phyloP scores from a whole-genome alignment of 2,888 invertebrate genomes.

The Apamea sordens region DNA sequence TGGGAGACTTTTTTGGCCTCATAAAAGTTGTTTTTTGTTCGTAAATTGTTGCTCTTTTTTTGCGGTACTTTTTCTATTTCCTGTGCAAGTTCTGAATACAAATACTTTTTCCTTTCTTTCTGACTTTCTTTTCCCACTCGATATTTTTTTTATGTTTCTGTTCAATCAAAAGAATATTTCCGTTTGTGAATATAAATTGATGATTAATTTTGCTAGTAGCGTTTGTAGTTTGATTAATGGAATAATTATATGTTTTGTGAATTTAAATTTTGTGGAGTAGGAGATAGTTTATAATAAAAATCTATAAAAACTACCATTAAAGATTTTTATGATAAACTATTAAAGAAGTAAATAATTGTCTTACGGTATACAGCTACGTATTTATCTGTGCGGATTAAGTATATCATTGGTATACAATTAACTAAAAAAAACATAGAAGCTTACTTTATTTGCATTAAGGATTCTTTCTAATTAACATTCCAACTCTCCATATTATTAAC shows the following conservation, averaged over 20 bases:
- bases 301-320: conserved; percentile 18
- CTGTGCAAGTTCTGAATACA: not conserved
- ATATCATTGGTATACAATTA: not conserved
- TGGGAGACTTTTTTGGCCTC: not conserved
- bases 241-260: conserved; percentile 49
- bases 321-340: conserved; percentile 20
- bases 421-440: not conserved
- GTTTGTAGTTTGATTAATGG: conserved; percentile 50
- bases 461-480: conserved; percentile 1
- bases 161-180: conserved; percentile 4
- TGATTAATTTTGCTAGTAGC: conserved; percentile 45
- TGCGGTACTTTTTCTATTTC: not conserved
- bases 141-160: not conserved
- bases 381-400: not conserved
- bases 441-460: not conserved
- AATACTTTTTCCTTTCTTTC: not conserved
- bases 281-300: not conserved
- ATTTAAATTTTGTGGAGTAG: conserved; percentile 21
- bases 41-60: not conserved
- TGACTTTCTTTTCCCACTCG: not conserved
- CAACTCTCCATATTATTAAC: not conserved
- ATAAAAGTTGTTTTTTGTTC: not conserved
- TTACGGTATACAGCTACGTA: conserved; percentile 15
- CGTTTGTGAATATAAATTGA: conserved; percentile 28
- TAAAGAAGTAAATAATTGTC: conserved; percentile 7